phyloP scores from a whole-genome alignment of 2,797 vertebrate species.

The Coregonus sp. region DNA sequence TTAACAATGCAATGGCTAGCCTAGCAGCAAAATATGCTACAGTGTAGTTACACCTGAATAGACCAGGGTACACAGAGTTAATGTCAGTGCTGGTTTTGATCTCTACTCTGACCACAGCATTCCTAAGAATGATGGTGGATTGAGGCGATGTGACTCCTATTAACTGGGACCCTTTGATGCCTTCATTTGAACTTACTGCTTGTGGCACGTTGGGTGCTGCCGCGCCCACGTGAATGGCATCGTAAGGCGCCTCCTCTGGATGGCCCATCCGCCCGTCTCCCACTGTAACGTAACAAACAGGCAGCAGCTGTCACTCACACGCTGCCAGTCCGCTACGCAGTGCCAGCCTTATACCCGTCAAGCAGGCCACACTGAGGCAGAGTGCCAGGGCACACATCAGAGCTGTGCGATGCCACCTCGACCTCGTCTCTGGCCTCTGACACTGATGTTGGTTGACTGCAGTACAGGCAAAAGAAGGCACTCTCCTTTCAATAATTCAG shows the following conservation, averaged over 20 bases:
- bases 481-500: conserved; percentile 52
- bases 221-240: conserved; percentile 97
- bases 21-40: background rate
- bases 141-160: conserved; percentile 13
- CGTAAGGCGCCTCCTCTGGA: conserved; percentile 90
- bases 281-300: conserved; percentile 78
- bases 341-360: background rate
- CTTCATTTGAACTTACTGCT: conserved; percentile 83
- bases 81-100: background rate
- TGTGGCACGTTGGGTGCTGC: conserved; percentile 93
- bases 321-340: background rate
- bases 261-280: conserved; percentile 92
- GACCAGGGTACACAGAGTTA: background rate
- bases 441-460: conserved; percentile 19
- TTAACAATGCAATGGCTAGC: background rate
- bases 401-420: background rate
- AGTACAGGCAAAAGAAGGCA: conserved; percentile 23
- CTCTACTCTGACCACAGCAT: background rate
- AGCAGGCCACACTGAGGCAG: background rate
- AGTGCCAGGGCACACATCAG: background rate
- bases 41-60: background rate
- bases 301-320: background rate
- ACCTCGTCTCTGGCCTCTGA: background rate
- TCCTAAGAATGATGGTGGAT: background rate
- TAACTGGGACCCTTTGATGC: background rate